phyloP scores from a whole-genome alignment of 2,113 vertebrate species.

The Perca schrenkii region DNA sequence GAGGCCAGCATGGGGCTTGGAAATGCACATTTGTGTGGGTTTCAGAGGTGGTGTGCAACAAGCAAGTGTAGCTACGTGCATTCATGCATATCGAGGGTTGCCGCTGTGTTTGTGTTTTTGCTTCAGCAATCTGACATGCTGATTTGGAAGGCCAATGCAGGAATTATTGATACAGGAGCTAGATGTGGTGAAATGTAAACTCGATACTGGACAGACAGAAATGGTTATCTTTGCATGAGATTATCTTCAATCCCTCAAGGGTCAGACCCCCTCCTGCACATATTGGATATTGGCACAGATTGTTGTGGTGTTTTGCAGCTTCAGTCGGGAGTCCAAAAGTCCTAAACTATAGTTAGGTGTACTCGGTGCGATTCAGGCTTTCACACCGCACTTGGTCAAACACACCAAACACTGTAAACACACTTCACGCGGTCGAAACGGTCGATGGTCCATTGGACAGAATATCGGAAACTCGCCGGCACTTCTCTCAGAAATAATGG shows the following conservation, averaged over 20 bases:
- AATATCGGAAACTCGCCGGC: too few species aligned
- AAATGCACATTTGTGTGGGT: constrained; percentile 30
- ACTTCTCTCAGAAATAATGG: too few species aligned
- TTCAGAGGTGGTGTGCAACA: constrained; percentile 18
- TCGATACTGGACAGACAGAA: not conserved
- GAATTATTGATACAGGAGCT: constrained; percentile 62
- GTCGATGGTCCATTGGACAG: too few species aligned
- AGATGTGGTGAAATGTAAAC: constrained; percentile 39
- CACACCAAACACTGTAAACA: too few species aligned
- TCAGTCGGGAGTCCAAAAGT: constrained; percentile 3
- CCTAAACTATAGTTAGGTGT: too few species aligned
- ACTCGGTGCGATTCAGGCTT: too few species aligned
- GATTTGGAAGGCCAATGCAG: constrained; percentile 55
- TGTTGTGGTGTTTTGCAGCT: not conserved
- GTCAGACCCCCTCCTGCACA: not conserved
- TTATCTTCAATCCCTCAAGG: constrained; percentile 11
- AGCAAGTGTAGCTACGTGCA: constrained; percentile 37
- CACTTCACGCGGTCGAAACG: too few species aligned
- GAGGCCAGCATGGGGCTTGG: constrained; percentile 17
- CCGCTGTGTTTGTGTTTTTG: constrained; percentile 61
- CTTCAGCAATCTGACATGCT: constrained; percentile 56
- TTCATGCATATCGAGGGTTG: constrained; percentile 58
- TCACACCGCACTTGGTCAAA: too few species aligned
- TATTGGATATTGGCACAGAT: not conserved
- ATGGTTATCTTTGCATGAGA: not conserved